Evolutionary conservation across 2,113 vertebrate species (phyloP).

Genomic region (Herpailurus yagouaroundi): DNA sequence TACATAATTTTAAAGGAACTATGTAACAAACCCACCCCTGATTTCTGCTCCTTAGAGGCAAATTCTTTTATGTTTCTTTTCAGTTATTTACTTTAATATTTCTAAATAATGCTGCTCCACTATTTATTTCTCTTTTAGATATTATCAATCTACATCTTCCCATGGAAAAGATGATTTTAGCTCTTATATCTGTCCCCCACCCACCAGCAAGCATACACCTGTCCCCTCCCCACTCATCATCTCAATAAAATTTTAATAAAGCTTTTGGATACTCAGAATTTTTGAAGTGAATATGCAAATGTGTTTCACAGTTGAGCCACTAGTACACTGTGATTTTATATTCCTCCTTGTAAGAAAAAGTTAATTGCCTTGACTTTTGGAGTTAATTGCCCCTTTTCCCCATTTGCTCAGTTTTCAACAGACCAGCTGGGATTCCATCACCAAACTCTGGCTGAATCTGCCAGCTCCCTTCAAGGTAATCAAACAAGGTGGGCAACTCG

Average conservation of each 20-base stretch:
- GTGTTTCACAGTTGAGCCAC: not conserved
- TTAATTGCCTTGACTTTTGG: too few species aligned
- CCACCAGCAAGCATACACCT: not conserved
- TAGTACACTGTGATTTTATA: not conserved
- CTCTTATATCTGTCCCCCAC: not conserved
- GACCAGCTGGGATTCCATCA: not conserved
- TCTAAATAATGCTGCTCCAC: not conserved
- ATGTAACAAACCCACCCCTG: not conserved
- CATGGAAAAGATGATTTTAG: not conserved
- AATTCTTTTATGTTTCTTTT: not conserved
- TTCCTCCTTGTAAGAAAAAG: not conserved
- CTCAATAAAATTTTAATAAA: not conserved
- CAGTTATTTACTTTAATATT: slow-evolving; percentile 4
- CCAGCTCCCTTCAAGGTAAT: not conserved
- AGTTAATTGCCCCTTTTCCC: not conserved
- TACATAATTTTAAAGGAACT: not conserved
- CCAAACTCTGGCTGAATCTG: not conserved
- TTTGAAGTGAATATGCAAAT: not conserved
- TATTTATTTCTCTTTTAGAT: not conserved
- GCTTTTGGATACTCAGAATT: not conserved
- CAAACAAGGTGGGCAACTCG: not conserved
- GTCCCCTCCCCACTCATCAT: not conserved
- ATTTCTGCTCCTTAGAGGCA: not conserved
- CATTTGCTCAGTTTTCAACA: slow-evolving; percentile 15
- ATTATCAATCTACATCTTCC: not conserved